phyloP scores from a whole-genome alignment of 2,797 vertebrate species.

The Tachyglossus aculeatus region DNA sequence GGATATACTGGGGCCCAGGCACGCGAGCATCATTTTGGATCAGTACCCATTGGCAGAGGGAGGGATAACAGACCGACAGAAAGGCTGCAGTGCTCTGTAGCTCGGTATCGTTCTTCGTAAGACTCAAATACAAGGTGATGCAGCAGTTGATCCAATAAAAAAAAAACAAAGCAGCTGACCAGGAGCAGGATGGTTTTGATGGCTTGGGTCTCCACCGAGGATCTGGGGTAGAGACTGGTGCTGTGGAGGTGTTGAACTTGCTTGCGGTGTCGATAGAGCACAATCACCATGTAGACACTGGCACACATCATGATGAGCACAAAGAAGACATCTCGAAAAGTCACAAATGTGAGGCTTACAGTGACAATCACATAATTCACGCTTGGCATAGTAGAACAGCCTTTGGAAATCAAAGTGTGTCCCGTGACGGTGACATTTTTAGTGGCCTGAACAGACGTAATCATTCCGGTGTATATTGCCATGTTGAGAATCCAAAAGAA shows the following conservation, averaged over 20 bases:
- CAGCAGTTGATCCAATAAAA: neutral
- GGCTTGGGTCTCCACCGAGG: neutral
- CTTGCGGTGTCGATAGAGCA: neutral
- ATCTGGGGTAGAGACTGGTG: neutral
- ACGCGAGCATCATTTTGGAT: no score
- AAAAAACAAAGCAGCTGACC: neutral
- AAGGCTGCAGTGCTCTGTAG: neutral
- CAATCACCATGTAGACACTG: neutral
- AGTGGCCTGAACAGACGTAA: fast-evolving
- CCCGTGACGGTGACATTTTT: neutral
- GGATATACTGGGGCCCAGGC: no score
- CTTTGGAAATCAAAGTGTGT: neutral
- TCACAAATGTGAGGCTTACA: neutral
- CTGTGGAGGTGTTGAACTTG: neutral
- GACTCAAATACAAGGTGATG: neutral
- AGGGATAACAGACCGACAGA: neutral
- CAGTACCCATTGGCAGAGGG: neutral
- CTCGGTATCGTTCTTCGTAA: neutral
- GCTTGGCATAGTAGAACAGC: neutral
- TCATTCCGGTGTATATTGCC: neutral
- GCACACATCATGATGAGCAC: neutral
- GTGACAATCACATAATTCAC: fast-evolving
- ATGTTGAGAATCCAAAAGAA: constrained; percentile 11
- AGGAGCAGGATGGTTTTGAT: neutral
- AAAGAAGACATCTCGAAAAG: neutral